Base-by-base conservation (phyloP, 2,888 invertebrate genomes). In the Syritta pipiens region DNA sequence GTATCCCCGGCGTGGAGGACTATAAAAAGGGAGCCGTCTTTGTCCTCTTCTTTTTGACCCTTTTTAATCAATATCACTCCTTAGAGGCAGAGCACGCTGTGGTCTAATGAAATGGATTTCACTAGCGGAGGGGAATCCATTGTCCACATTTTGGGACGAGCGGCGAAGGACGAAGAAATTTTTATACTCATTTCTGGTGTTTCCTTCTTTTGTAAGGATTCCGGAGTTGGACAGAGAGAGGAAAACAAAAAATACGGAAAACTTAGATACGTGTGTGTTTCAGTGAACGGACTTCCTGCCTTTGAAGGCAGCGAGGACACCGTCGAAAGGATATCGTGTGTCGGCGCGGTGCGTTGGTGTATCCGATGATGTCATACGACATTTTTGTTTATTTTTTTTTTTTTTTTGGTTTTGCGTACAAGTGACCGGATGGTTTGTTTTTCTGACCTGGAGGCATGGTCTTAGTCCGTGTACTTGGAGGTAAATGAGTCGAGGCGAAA, bases 351-450 rank as follows among this genome's bases (percentile, higher is more conserved):
- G 32, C 7, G 30, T 49, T 42, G 9, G 42, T 35, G 30, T 19
- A 28, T 12, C 51, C 5, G 46, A 24, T 7, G 10, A 24, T 12
- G 10, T 24, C n/a, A n/a, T n/a, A n/a, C n/a, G n/a, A n/a, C n/a
- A n/a, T n/a, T n/a, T 60, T 14, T 9, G 19, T 19, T 26, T 9
- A 10, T 20, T 2, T 17, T 14, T 30, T 22, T 10, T 46, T 59
- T 51, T 26, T 32, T 30, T 28, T 24, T 22, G 1, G 35, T 19
- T 44, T 5, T 40, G 19, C 40, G 22, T 69, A 7, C 14, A 35
- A 59, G 49, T 63, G 69, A 59, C 63, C 68, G 49, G 57, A 69
- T 69, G 62, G 32, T 42, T 51, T 68, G 32, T 20, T 51, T 67
- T 37, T 49, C 49, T 68, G 75, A 62, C 62, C 68, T 48, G n/a